Evolutionary conservation across 2,888 invertebrate species (phyloP).

Genomic region (Polietes domitor): DNA sequence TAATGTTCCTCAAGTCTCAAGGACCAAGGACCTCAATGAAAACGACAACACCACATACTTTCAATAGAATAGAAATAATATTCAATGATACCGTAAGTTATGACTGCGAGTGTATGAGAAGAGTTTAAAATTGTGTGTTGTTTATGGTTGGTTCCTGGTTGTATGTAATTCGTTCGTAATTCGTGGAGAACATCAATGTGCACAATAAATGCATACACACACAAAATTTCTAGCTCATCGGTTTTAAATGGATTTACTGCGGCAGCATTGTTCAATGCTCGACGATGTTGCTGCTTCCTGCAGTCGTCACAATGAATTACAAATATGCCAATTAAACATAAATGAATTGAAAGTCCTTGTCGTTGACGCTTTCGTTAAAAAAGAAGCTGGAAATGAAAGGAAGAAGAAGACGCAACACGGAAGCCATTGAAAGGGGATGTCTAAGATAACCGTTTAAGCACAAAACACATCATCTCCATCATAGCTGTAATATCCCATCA

Average conservation of each 20-base stretch:
- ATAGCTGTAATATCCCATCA: constrained; percentile 10
- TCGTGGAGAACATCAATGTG: constrained; percentile 42
- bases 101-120: background rate
- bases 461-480: background rate
- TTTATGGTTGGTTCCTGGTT: constrained; percentile 37
- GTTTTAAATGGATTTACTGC: background rate
- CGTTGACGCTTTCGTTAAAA: background rate
- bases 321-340: constrained; percentile 6
- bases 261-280: background rate
- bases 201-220: constrained; percentile 60
- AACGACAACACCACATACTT: constrained; percentile 24
- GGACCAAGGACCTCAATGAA: constrained; percentile 50
- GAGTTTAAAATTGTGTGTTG: background rate
- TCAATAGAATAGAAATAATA: constrained; percentile 10
- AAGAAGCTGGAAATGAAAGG: constrained; percentile 9
- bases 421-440: background rate
- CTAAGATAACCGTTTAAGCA: background rate
- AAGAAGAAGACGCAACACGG: background rate
- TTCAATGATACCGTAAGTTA: constrained; percentile 35
- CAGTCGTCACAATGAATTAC: constrained; percentile 4
- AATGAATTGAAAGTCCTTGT: constrained; percentile 15
- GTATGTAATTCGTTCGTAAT: constrained; percentile 31
- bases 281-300: background rate
- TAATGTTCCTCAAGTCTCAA: constrained; percentile 56
- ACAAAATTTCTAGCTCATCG: constrained; percentile 34